Base-by-base conservation (phyloP, 2,797 vertebrate genomes). In the Prionace glauca region DNA sequence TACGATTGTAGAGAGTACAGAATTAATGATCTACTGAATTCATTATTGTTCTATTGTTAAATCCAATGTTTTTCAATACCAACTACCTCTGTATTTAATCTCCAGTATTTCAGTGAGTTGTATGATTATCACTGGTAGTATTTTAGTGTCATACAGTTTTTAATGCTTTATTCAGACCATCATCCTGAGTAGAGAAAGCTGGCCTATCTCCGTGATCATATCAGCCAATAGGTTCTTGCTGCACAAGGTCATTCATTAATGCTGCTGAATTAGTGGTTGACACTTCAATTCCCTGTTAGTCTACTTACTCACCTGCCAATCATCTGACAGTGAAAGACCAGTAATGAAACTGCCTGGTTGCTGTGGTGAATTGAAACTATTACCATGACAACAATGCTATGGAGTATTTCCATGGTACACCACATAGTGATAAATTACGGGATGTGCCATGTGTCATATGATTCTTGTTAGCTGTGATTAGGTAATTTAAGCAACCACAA, bases 321-420 rank as follows among this genome's bases (percentile, higher is more conserved):
- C 96, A 96, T 96, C 84, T 96, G 97, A 96, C 96, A 95, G 96
- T 96, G 96, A 93, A 96, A 96, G 96, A 96, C 96, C 95, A 96
- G 96, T 96, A 74, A 16, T 3, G 96, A 97, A 97, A 96, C 97
- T 96, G 96, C 97, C 97, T 97, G 97, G 97, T 98, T 98, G 97
- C 97, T 97, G 97, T 95, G 96, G 97, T 97, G 97, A 97, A 97
- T 97, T 97, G 96, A 97, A 97, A 97, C 97, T 96, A 98, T 98
- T 98, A 97, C 98, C 97, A 97, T 98, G 98, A 97, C 81, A 71
- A 98, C 97, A 96, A 96, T 96, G 97, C 96, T 97, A 95, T 95
- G 96, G 97, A 97, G 97, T 96, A 97, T 97, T 98, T 97, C 97
- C 97, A 97, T 98, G 97, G 97, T 96, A 96, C 97, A 96, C 90